Evolutionary conservation across 2,113 vertebrate genomes (phyloP).

Genomic region (Anolis sagrei): DNA sequence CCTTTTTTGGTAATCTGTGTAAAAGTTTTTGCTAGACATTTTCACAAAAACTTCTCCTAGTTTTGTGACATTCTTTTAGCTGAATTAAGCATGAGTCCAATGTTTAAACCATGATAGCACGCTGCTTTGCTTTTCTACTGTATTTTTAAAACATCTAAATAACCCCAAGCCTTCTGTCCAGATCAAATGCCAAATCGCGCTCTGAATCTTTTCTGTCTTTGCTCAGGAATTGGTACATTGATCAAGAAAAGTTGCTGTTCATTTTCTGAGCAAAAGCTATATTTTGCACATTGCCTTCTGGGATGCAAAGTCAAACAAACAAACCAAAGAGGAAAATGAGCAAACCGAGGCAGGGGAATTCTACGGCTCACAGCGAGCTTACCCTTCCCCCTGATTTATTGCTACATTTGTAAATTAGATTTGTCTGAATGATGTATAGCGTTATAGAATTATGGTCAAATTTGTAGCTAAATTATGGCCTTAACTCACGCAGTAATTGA

Average conservation of each 20-base stretch:
- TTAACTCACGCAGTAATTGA: slow-evolving; percentile 57
- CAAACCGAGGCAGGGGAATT: not conserved
- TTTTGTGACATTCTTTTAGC: too few relatives aligned
- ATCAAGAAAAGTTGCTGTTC: slow-evolving; percentile 6
- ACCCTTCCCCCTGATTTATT: slow-evolving; percentile 58
- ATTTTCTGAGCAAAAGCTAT: slow-evolving; percentile 22
- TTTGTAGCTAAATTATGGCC: slow-evolving; percentile 62
- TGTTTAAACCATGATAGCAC: too few relatives aligned
- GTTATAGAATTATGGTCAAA: slow-evolving; percentile 55
- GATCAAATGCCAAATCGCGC: not conserved
- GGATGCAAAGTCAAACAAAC: slow-evolving; percentile 11
- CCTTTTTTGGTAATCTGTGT: too few relatives aligned
- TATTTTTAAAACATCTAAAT: not conserved
- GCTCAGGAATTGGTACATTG: slow-evolving; percentile 23
- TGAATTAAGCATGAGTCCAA: too few relatives aligned
- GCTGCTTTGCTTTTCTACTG: too few relatives aligned
- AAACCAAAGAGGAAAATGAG: not conserved
- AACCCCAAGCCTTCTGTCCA: not conserved
- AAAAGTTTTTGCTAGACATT: too few relatives aligned
- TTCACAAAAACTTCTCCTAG: too few relatives aligned
- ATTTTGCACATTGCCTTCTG: slow-evolving; percentile 41
- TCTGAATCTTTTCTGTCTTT: slow-evolving; percentile 40
- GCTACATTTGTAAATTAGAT: slow-evolving; percentile 58
- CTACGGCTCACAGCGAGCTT: slow-evolving; percentile 42
- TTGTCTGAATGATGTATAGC: slow-evolving; percentile 47